Evolutionary conservation across 92 coral and sea anemone genomes (phyloP).

Genomic region (Porites lobata): DNA sequence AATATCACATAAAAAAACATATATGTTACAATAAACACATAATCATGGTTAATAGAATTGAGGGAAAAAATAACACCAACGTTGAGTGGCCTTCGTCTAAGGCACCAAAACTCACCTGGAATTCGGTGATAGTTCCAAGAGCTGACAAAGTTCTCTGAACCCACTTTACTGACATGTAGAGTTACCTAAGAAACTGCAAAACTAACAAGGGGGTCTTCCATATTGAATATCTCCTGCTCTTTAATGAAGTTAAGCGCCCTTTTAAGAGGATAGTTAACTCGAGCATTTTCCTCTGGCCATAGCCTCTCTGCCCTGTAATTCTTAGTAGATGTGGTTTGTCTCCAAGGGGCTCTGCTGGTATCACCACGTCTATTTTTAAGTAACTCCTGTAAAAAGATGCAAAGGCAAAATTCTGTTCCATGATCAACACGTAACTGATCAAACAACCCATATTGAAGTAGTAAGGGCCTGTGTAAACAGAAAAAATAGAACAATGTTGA

Average conservation of each 20-base stretch:
- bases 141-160: slow-evolving; percentile 31
- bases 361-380: slow-evolving; percentile 33
- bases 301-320: slow-evolving; percentile 52
- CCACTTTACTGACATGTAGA: slow-evolving; percentile 21
- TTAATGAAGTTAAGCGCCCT: slow-evolving; percentile 37
- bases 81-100: not conserved
- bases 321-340: slow-evolving; percentile 42
- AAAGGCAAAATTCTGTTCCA: slow-evolving; percentile 60
- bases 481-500: not conserved
- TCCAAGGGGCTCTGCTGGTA: slow-evolving; percentile 44
- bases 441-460: slow-evolving; percentile 45
- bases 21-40: not conserved
- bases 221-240: slow-evolving; percentile 40
- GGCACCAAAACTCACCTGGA: slow-evolving; percentile 17
- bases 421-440: slow-evolving; percentile 50
- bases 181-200: slow-evolving; percentile 51
- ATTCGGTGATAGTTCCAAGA: slow-evolving; percentile 54
- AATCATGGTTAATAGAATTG: not conserved
- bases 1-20: too few relatives aligned
- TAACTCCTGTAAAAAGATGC: slow-evolving; percentile 51
- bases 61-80: too few relatives aligned
- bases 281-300: slow-evolving; percentile 60
- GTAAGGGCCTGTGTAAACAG: slow-evolving; percentile 15
- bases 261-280: slow-evolving; percentile 56
- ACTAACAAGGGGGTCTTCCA: slow-evolving; percentile 46